These are phyloP conservation scores for Ctenicera cuprea DNA, from an alignment of 2,888 invertebrate genomes.

Conservation along the genomic window DNA sequence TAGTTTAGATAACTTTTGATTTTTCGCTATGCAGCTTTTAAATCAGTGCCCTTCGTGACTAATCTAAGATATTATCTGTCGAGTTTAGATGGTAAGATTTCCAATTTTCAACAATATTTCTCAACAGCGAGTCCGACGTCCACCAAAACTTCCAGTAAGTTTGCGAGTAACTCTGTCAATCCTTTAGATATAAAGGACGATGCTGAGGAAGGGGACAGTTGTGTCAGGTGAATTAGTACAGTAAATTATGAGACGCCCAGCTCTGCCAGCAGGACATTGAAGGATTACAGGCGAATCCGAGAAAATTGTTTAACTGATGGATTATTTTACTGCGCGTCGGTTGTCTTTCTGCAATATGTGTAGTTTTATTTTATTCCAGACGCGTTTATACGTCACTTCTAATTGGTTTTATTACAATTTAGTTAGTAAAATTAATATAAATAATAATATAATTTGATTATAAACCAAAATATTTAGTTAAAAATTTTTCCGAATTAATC, in stretches of 20 bases:
- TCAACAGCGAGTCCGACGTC: constrained; percentile 1
- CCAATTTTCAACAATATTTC: constrained; percentile 1
- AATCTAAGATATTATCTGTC: no score
- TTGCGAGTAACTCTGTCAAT: constrained; percentile 14
- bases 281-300: constrained; percentile 66
- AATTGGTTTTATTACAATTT: no score
- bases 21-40: no score
- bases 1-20: no score
- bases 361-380: not conserved
- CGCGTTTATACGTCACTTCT: no score
- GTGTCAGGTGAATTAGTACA: constrained; percentile 70
- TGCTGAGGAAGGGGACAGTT: constrained; percentile 59
- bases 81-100: not conserved
- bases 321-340: constrained; percentile 54
- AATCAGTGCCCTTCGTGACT: no score
- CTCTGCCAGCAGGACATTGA: constrained; percentile 64
- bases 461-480: no score
- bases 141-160: not conserved
- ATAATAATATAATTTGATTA: no score
- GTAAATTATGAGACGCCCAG: constrained; percentile 68
- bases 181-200: constrained; percentile 14
- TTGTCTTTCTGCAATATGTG: constrained; percentile 6
- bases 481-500: no score
- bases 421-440: no score
- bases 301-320: constrained; percentile 68